Percentiles rank a stretch among this genome's conserved stretches.
These are phyloP conservation scores for Charina bottae DNA, from an alignment of 2,113 vertebrate species.

Conservation along the genomic window DNA sequence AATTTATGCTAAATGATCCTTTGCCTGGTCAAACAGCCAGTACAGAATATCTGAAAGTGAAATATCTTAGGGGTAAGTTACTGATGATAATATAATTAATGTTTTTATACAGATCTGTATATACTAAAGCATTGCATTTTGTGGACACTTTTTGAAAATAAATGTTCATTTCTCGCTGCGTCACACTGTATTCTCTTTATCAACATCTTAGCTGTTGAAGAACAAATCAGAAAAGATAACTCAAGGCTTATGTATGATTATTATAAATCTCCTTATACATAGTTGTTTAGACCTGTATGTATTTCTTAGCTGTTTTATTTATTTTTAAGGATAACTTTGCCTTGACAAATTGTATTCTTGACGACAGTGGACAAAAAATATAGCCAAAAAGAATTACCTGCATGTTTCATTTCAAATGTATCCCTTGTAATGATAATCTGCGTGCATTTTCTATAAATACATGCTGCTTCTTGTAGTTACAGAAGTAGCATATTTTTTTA, in stretches of 20 bases:
- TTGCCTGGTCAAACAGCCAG: constrained; percentile 96
- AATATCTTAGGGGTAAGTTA: constrained; percentile 92
- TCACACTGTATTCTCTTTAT: not conserved
- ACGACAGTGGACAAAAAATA: no score
- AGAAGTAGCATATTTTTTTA: not conserved
- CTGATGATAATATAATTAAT: not conserved
- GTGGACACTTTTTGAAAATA: not conserved
- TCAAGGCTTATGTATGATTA: not conserved
- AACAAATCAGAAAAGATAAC: not conserved
- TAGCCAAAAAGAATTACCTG: not conserved
- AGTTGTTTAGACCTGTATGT: not conserved
- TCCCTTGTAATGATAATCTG: not conserved
- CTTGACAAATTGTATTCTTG: no score
- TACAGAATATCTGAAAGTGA: constrained; percentile 96
- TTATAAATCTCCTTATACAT: not conserved
- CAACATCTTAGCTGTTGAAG: accelerated
- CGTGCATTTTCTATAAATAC: not conserved
- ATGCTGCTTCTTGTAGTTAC: not conserved
- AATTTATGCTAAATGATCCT: constrained; percentile 97
- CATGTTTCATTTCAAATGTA: not conserved
- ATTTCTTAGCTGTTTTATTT: not conserved
- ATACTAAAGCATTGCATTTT: not conserved
- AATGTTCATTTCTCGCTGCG: accelerated
- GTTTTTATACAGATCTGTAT: not conserved
- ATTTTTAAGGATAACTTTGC: not conserved